A percentile compares a stretch with the other conserved stretches of the same genome.
phyloP scores from a whole-genome alignment of 92 coral and sea anemone species.

The Muricea muricata region DNA sequence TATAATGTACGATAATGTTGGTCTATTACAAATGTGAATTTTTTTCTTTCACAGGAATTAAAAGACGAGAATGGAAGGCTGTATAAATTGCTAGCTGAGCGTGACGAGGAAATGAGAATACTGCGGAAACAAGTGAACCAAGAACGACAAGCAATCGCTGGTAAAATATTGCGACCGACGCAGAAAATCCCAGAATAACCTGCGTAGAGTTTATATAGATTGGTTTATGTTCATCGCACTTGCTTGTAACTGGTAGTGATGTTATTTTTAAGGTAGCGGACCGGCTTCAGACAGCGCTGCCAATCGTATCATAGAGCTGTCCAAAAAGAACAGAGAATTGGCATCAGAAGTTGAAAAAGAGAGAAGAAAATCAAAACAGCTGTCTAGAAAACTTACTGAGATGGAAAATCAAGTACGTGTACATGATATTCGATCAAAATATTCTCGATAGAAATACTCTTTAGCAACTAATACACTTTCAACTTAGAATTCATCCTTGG shows the following conservation, averaged over 20 bases:
- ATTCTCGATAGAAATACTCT: constrained; percentile 22
- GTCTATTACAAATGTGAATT: background rate
- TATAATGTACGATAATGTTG: background rate
- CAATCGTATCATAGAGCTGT: constrained; percentile 88
- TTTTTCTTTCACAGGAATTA: constrained; percentile 70
- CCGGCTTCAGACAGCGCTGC: constrained; percentile 95
- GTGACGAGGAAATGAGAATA: constrained; percentile 93
- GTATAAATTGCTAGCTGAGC: constrained; percentile 91
- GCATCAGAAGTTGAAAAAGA: constrained; percentile 91
- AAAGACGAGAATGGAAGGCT: constrained; percentile 98
- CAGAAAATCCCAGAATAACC: too few relatives aligned
- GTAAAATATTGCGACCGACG: constrained; percentile 42
- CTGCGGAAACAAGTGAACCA: constrained; percentile 79
- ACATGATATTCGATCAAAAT: background rate
- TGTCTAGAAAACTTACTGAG: constrained; percentile 66
- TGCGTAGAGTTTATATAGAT: too few relatives aligned
- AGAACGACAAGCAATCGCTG: constrained; percentile 86
- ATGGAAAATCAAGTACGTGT: constrained; percentile 59
- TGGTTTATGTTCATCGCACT: background rate
- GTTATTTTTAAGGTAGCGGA: constrained; percentile 74
- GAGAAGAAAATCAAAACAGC: constrained; percentile 72
- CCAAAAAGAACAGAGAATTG: constrained; percentile 91
- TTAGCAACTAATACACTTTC: constrained; percentile 27
- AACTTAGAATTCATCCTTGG: constrained; percentile 17
- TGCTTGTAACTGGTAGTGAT: background rate